Base-by-base conservation (phyloP, 2,888 invertebrate genomes). In the Drosophila suboccidentalis region DNA sequence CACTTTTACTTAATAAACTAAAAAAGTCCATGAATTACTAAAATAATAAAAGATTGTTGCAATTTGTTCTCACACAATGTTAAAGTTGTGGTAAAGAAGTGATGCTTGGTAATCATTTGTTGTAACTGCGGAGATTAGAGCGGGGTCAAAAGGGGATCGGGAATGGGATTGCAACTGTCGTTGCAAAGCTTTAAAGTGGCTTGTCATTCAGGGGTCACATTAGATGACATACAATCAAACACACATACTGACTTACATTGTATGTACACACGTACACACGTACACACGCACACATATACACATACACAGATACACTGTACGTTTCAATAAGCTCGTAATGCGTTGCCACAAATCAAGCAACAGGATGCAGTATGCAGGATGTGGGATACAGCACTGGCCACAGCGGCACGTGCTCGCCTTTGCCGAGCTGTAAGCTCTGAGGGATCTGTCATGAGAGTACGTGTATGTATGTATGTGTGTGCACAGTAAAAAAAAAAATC, bases 181-280 rank as follows among this genome's bases (percentile, higher is more conserved):
- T 32, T 39, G 11, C 55, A 22, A 6, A 22, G 55, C 71, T 46
- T 34, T 36, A 63, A 64, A 76, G 76, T 76, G 72, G 26, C 54
- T 29, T 71, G 79, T 78, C 81, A 83, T 75, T 78, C 81, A 65
- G 63, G 51, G 84, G 84, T 78, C 71, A 68, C 61, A 77, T 77
- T 71, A 78, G 61, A 38, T 15, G 54, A 38, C 46, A 59, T 44
- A 46, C 46, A 43, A 44, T 38, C 43, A 39, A 44, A 50, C 41
- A 46, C 22, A 13, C 46, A 38, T 43, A 60, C 38, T 34, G 11
- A 43, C 26, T 39, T 34, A 26, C 32, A 17, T 39, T 39, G n/a
- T 15, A 17, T 15, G 15, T 10, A 38, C 36, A 38, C 19, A 47
- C 38, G n/a, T 22, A 19, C 17, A 34, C 49, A 34, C 34, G 19